phyloP scores from a whole-genome alignment of 2,888 invertebrate species.

The Ectropis crepuscularia region DNA sequence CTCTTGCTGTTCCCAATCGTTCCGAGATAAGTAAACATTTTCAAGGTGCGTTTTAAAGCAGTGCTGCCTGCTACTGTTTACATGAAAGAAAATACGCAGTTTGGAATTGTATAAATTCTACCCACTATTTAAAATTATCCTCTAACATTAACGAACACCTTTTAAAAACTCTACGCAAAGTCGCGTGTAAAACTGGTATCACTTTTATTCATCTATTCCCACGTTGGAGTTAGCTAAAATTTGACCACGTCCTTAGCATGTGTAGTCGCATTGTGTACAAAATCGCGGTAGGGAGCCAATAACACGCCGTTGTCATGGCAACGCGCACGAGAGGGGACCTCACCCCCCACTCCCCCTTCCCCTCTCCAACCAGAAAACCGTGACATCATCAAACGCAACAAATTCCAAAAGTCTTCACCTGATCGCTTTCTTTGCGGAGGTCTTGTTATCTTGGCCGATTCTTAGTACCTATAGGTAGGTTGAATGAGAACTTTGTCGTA shows the following conservation, averaged over 20 bases:
- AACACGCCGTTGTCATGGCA: constrained; percentile 76
- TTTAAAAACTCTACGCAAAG: too few species aligned
- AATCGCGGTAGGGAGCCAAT: constrained; percentile 76
- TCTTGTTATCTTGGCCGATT: constrained; percentile 23
- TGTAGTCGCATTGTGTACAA: constrained; percentile 30
- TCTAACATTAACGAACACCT: too few species aligned
- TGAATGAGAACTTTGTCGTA: constrained; percentile 34
- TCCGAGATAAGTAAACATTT: too few species aligned
- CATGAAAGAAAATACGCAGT: too few species aligned
- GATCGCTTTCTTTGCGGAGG: constrained; percentile 16
- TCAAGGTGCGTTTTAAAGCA: too few species aligned
- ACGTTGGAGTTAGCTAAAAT: background rate
- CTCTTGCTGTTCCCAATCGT: too few species aligned
- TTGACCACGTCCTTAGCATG: constrained; percentile 29
- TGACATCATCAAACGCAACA: constrained; percentile 61
- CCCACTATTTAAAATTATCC: too few species aligned
- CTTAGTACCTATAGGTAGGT: constrained; percentile 3
- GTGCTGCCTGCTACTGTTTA: too few species aligned
- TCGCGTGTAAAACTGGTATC: too few species aligned
- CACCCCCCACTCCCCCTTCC: constrained; percentile 55
- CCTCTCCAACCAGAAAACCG: constrained; percentile 67
- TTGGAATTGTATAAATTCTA: too few species aligned
- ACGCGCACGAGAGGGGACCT: constrained; percentile 68
- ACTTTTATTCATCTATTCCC: background rate
- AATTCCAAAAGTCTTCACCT: constrained; percentile 35